phyloP scores from a whole-genome alignment of 2,113 vertebrate genomes.

The Lagopus muta region DNA sequence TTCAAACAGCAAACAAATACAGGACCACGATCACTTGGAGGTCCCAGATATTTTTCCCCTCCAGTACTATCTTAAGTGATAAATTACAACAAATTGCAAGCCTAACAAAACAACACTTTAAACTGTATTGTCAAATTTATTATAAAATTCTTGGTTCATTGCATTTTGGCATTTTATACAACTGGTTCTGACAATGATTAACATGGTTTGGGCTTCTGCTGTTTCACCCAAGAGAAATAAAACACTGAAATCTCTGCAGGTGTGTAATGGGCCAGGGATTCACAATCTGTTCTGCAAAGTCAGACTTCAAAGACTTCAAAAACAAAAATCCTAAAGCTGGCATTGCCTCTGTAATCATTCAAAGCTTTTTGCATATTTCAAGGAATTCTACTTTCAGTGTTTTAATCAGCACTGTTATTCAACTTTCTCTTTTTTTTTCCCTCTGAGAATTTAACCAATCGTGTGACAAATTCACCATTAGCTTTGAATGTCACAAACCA shows the following conservation, averaged over 20 bases:
- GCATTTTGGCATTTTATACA: conserved; percentile 86
- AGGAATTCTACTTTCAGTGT: conserved; percentile 59
- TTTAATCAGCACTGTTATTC: conserved; percentile 58
- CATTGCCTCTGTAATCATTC: conserved; percentile 65
- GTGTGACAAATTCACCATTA: conserved; percentile 6
- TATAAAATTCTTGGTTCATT: conserved; percentile 80
- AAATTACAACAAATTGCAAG: conserved; percentile 75
- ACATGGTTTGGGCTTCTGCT: conserved; percentile 81
- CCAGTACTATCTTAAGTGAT: conserved; percentile 59
- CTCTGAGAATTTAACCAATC: conserved; percentile 50
- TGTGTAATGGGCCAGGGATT: conserved; percentile 89
- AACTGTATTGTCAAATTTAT: conserved; percentile 83
- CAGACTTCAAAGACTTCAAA: conserved; percentile 83
- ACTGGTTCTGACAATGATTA: conserved; percentile 90
- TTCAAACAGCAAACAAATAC: background rate
- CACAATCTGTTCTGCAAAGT: conserved; percentile 88
- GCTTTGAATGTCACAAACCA: background rate
- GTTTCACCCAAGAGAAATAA: conserved; percentile 86
- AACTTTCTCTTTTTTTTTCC: background rate
- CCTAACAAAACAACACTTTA: conserved; percentile 78
- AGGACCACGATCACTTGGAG: background rate
- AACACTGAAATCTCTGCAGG: conserved; percentile 84
- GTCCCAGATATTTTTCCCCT: background rate
- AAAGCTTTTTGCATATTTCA: conserved; percentile 73
- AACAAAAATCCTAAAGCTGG: conserved; percentile 76